Percentiles rank a stretch among this genome's conserved stretches.
Evolutionary conservation across 2,797 vertebrate genomes (phyloP).

Genomic region (Anas bernieri): DNA sequence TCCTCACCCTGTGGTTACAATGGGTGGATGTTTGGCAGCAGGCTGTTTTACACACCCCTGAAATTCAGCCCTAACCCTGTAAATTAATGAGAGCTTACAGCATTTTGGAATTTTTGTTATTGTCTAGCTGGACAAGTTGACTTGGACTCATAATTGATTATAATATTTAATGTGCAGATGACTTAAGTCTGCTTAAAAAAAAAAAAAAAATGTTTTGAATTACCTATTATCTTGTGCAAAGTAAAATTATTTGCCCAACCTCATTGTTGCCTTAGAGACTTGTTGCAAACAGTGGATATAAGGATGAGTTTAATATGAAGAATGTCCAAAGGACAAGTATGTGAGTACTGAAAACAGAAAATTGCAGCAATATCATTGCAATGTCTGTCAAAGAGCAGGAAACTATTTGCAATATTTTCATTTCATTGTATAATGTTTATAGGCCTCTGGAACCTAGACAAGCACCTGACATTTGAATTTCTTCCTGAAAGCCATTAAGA

Average conservation of each 20-base stretch:
- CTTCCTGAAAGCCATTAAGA: background rate
- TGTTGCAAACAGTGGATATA: slow-evolving; percentile 27
- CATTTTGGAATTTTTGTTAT: background rate
- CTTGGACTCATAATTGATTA: slow-evolving; percentile 16
- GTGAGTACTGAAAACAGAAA: slow-evolving; percentile 24
- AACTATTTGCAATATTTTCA: background rate
- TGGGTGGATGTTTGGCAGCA: background rate
- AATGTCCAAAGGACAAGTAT: slow-evolving; percentile 20
- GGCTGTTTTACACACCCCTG: background rate
- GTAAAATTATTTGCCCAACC: slow-evolving; percentile 46
- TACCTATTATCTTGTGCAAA: slow-evolving; percentile 44
- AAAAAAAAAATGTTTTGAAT: slow-evolving; percentile 23
- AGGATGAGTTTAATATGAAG: background rate
- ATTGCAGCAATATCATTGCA: background rate
- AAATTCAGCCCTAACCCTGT: background rate
- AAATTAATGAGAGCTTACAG: background rate
- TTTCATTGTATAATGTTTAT: background rate
- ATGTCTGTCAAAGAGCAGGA: slow-evolving; percentile 8
- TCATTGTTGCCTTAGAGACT: background rate
- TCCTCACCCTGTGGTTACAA: background rate
- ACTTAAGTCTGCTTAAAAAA: slow-evolving; percentile 12
- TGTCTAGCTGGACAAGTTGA: background rate
- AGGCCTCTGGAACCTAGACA: background rate
- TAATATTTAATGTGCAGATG: background rate
- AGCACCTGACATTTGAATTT: background rate